Percentiles rank a stretch among this genome's conserved stretches.
These are phyloP conservation scores for Drosophila sulfurigaster DNA, from an alignment of 1,140 invertebrate genomes.

Conservation along the genomic window DNA sequence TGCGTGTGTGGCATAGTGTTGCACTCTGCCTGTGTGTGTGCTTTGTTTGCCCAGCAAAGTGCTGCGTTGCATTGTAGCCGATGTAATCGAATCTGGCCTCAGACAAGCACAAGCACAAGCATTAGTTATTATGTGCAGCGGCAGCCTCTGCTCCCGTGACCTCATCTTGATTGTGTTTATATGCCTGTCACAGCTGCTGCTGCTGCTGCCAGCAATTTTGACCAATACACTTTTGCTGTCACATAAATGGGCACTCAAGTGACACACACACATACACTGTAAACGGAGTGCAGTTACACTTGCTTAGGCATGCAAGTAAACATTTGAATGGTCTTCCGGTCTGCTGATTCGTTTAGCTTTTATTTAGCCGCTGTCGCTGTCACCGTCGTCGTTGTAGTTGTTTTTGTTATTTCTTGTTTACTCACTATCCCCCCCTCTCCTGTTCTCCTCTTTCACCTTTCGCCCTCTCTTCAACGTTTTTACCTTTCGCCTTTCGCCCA, in stretches of 20 bases:
- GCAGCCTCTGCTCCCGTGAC: conserved; percentile 59
- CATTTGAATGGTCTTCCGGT: conserved; percentile 76
- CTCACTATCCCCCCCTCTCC: conserved; percentile 16
- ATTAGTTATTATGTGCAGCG: conserved; percentile 29
- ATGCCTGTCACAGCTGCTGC: conserved; percentile 2
- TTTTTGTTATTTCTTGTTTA: conserved; percentile 19
- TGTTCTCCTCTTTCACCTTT: neutral
- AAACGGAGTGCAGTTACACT: conserved; percentile 15
- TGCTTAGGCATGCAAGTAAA: conserved; percentile 50
- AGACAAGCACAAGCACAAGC: conserved; percentile 20
- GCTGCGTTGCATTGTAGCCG: conserved; percentile 58
- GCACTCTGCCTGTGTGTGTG: conserved; percentile 26
- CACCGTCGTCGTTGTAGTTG: conserved; percentile 28
- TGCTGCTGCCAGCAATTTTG: conserved; percentile 24
- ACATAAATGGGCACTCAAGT: conserved; percentile 48
- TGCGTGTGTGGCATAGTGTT: neutral
- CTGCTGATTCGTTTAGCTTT: conserved; percentile 75
- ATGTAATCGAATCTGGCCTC: conserved; percentile 72
- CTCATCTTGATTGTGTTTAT: conserved; percentile 63
- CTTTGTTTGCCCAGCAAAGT: conserved; percentile 72
- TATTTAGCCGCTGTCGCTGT: conserved; percentile 56
- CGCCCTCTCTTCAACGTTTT: neutral
- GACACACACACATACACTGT: conserved; percentile 24
- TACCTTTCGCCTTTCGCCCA: conserved; percentile 22
- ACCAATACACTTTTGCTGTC: conserved; percentile 37